Percentiles rank a stretch among this genome's conserved stretches.
Conservation (phyloP, 2,113 vertebrate species). For the Motacilla alba region DNA sequence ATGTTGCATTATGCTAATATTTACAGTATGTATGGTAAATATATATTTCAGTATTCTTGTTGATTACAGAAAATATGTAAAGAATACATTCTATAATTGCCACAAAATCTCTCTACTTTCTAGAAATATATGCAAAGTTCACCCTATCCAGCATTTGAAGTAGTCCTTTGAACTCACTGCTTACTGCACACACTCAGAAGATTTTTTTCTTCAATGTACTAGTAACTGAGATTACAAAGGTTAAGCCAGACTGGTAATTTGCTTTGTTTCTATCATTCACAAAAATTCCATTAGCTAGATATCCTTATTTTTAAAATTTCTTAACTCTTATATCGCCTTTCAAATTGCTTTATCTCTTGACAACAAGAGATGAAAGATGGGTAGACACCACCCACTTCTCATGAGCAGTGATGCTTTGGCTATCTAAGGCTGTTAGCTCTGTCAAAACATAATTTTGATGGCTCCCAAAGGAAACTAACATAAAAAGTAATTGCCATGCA, state of each 20-base stretch:
- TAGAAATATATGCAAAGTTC: neutral
- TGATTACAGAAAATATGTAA: neutral
- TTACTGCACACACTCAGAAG: neutral
- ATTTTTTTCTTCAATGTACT: neutral
- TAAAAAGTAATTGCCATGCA: neutral
- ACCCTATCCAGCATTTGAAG: neutral
- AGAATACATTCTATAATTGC: neutral
- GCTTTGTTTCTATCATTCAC: neutral
- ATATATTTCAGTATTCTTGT: neutral
- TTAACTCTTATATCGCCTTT: neutral
- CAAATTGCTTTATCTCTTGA: neutral
- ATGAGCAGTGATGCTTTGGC: neutral
- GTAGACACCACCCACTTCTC: neutral
- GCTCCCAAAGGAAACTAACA: neutral
- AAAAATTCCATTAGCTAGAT: neutral
- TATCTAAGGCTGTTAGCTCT: neutral
- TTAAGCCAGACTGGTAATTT: neutral
- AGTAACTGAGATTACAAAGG: neutral
- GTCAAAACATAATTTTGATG: neutral
- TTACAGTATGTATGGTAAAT: neutral
- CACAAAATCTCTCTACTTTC: neutral
- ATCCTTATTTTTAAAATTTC: neutral
- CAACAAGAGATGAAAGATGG: neutral
- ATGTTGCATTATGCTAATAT: neutral
- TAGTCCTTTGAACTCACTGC: neutral